Base-by-base conservation (phyloP, 2,797 vertebrate species). In the Threskiornis aethiopicus region DNA sequence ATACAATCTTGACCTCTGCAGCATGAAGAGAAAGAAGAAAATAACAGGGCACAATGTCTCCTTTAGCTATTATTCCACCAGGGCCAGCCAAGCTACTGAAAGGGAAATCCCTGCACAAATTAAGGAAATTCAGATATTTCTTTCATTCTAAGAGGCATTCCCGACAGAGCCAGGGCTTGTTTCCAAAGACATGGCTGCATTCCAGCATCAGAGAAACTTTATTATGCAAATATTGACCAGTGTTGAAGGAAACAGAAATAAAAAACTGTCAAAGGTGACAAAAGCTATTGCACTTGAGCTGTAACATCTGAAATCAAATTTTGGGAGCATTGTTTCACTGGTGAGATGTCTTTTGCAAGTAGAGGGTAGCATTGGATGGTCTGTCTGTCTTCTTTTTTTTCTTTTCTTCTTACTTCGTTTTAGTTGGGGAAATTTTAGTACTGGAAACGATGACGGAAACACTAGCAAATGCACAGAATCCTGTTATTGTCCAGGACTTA, bases 151-250 rank as follows among this genome's bases (percentile, higher is more conserved):
- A 93, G 80, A 84, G 78, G 35, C 66, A 92, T 94, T 96, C 73
- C 69, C 7, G 8, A 71, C 61, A 92, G 66, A 87, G 49, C 31
- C 52, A 91, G 91, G 86, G 94, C 84, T 93, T 55, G 9, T 61
- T 90, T 96, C 87, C 94, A 96, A 91, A 97, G 71, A 35, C n/a
- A 41, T 49, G 62, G 64, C 89, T 84, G 46, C n/a, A 33, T 79
- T 96, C 81, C 84, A 88, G 42, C 66, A 76, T 54, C 59, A 89
- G 69, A 82, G 71, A 78, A 65, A 55, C 29, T 82, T 96, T 58
- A 65, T 87, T 91, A 84, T 89, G 83, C 61, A 95, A 95, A 96
- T 96, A 90, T 71, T 96, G 91, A 93, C 57, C 64, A 37, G 26
- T 18, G 31, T 89, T 91, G 92, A 87, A 90, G 92, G 90, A 94